A percentile compares a stretch with the other conserved stretches of the same genome.
phyloP scores from a whole-genome alignment of 2,113 vertebrate species.

The Heteronetta atricapilla region DNA sequence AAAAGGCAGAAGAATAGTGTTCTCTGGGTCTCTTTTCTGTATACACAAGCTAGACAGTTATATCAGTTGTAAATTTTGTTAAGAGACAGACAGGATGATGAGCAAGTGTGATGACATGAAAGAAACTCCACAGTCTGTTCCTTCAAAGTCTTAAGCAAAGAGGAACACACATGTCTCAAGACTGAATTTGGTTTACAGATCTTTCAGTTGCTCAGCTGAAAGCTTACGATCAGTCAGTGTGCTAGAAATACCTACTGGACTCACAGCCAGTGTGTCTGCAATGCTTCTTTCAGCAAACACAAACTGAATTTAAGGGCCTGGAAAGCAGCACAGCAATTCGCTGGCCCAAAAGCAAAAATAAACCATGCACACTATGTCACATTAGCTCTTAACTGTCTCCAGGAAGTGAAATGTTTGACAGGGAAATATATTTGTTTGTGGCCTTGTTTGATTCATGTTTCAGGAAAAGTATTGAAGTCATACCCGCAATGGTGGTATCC shows the following conservation, averaged over 20 bases:
- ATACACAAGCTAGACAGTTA: neutral
- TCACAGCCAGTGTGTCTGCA: neutral
- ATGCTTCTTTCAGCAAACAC: constrained; percentile 37
- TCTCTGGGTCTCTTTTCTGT: neutral
- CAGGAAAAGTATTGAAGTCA: constrained; percentile 59
- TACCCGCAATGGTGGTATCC: neutral
- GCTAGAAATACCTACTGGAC: neutral
- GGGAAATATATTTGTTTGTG: constrained; percentile 49
- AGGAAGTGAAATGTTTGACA: constrained; percentile 64
- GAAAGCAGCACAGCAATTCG: neutral
- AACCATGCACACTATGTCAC: neutral
- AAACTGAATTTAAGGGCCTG: constrained; percentile 22
- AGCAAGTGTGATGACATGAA: neutral
- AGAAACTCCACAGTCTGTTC: neutral
- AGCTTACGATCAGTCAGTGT: neutral
- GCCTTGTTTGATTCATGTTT: constrained; percentile 55
- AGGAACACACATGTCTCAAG: neutral
- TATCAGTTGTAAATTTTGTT: neutral
- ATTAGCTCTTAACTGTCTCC: constrained; percentile 45
- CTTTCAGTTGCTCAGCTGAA: neutral
- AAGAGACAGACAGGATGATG: neutral
- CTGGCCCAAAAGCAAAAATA: constrained; percentile 39
- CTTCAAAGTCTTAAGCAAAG: neutral
- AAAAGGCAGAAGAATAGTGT: rapidly evolving
- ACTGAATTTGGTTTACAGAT: neutral